These are phyloP conservation scores for Ornithoptera alexandrae DNA, from an alignment of 2,888 invertebrate genomes.

Conservation along the genomic window DNA sequence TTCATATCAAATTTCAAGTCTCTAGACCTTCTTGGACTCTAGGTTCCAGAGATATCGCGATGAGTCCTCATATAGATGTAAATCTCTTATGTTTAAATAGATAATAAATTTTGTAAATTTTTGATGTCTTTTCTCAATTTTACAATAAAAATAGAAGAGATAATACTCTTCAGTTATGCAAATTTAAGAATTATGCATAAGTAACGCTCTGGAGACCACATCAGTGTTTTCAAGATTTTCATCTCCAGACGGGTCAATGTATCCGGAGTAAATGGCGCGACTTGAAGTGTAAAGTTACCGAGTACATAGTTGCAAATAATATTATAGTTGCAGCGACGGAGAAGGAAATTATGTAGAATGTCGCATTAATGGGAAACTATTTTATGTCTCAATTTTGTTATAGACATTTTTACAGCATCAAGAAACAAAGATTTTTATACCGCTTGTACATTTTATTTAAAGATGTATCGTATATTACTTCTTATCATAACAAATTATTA, in stretches of 20 bases:
- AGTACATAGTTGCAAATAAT: conserved; percentile 24
- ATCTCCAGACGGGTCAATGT: conserved; percentile 26
- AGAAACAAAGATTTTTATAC: conserved; percentile 12
- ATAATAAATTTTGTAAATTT: not conserved
- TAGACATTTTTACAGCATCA: conserved; percentile 22
- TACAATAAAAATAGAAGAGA: not conserved
- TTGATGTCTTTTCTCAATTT: not conserved
- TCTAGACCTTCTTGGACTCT: too few species aligned
- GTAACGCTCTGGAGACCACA: not conserved
- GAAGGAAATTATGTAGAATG: conserved; percentile 27
- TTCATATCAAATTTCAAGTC: too few species aligned
- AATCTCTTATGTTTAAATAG: not conserved
- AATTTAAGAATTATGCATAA: conserved; percentile 9
- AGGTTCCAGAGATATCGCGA: too few species aligned
- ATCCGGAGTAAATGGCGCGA: conserved; percentile 5
- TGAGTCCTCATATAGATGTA: too few species aligned
- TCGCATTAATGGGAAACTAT: conserved; percentile 29
- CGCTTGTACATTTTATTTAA: not conserved
- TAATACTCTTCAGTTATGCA: not conserved
- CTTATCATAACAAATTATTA: not conserved
- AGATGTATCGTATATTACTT: not conserved
- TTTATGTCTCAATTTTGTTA: conserved; percentile 24
- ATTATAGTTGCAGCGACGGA: conserved; percentile 22
- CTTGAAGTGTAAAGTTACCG: conserved; percentile 16
- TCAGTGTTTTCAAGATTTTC: conserved; percentile 15